These are phyloP conservation scores for Peromyscus californicus DNA, from an alignment of 2,113 vertebrate species.

Conservation along the genomic window DNA sequence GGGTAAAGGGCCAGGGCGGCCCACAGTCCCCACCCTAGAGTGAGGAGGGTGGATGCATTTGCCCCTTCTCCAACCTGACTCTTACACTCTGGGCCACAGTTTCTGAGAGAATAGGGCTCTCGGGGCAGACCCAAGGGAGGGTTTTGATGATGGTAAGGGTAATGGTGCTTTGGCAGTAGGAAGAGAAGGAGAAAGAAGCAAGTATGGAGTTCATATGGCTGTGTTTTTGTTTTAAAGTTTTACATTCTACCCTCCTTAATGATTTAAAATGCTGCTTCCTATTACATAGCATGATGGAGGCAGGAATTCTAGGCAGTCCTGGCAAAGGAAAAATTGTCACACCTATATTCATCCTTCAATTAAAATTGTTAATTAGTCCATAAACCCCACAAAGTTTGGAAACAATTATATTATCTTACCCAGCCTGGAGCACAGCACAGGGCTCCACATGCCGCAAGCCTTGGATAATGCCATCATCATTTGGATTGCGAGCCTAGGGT, in stretches of 20 bases:
- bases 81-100: neutral
- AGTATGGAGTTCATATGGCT: neutral
- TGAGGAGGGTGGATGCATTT: neutral
- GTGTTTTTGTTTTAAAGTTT: neutral
- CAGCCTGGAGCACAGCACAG: neutral
- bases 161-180: neutral
- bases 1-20: neutral
- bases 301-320: constrained; percentile 30
- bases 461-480: neutral
- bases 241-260: neutral
- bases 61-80: neutral
- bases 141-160: neutral
- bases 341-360: neutral
- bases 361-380: constrained; percentile 13
- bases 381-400: constrained; percentile 34
- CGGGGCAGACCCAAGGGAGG: neutral
- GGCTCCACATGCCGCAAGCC: neutral
- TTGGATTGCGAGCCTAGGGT: neutral
- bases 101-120: neutral
- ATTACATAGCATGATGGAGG: constrained; percentile 11
- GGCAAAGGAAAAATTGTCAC: constrained; percentile 27
- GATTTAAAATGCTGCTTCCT: constrained; percentile 10
- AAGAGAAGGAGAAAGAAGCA: constrained; percentile 8
- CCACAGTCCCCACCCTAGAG: neutral
- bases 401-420: neutral